Evolutionary conservation across 2,113 vertebrate species (phyloP), one percentile per base, ranked within the genome.

Genomic region (Sebastes fasciatus): DNA sequence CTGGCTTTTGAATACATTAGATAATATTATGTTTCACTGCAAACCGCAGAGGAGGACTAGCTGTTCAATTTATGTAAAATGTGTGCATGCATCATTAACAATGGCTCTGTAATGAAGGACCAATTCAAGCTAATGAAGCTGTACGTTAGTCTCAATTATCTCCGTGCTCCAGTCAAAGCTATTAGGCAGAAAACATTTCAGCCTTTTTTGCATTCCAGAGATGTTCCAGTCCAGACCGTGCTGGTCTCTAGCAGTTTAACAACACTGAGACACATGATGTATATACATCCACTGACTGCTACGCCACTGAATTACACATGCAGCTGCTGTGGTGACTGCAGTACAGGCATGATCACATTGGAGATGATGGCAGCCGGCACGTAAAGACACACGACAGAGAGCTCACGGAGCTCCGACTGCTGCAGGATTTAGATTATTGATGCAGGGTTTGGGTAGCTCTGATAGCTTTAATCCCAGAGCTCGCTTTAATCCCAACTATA

Each of bases 81-180:
- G 8, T 1, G 21, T 71, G 45, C 69, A 77, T 62, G 69, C 79
- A 42, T 72, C 85, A 76, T 71, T 76, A 62, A 23, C 42, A 43
- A 63, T 43, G 2, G 4, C 64, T 63, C 46, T 34, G 5, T 68
- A 79, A 80, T 83, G 40, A 57, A 82, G 65, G 55, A 54, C 55
- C 76, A 68, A 19, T 86, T 80, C 77, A 72, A 52, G 73, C 49
- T 83, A 83, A 90, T 81, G 61, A 76, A 79, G 55, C 80, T 16
- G 17, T 54, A 6, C 74, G 68, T 91, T 84, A 55, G 63, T 85
- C 85, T 90, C 67, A 62, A 77, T 88, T 85, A 90, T 73, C 52
- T 5, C 43, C 0, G 1, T 14, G 68, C 76, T 75, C 54, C 67
- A 58, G 86, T 72, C 82, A 23, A 26, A 89, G 67, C n/a, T 40